Evolutionary conservation across 2,888 invertebrate species (phyloP).

Genomic region (Andrena haemorrhoa): DNA sequence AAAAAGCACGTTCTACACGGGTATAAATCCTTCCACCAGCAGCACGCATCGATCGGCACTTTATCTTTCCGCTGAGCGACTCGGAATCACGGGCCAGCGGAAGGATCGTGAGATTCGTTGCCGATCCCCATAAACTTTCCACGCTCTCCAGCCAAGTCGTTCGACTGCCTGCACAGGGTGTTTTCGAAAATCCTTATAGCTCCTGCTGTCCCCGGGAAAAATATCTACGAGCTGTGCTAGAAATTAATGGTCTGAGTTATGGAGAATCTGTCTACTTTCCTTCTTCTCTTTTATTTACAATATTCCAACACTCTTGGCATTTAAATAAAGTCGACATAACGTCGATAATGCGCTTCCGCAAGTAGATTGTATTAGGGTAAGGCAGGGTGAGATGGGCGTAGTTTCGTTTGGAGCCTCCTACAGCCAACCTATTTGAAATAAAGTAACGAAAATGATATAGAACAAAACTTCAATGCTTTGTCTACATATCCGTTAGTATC

Average conservation of each 20-base stretch:
- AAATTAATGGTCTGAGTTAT: neutral
- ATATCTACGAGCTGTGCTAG: neutral
- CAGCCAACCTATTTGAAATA: no score
- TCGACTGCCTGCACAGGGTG: neutral
- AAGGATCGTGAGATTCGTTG: conserved; percentile 48
- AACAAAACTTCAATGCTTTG: no score
- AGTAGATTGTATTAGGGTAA: neutral
- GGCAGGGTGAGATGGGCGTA: no score
- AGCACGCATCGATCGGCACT: conserved; percentile 66
- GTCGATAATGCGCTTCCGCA: conserved; percentile 48
- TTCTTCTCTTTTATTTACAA: conserved; percentile 34
- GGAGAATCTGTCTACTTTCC: neutral
- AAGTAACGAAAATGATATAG: no score
- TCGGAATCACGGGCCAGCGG: conserved; percentile 60
- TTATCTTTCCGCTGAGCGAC: conserved; percentile 61
- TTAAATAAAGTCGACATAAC: conserved; percentile 71
- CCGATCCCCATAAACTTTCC: conserved; percentile 53
- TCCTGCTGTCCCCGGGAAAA: neutral
- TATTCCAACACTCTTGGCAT: conserved; percentile 50
- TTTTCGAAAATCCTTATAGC: neutral
- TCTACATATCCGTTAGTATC: no score
- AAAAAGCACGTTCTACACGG: conserved; percentile 22
- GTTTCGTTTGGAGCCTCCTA: no score
- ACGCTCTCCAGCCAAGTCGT: neutral
- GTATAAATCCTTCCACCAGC: conserved; percentile 61